Percentiles rank a stretch among this genome's conserved stretches.
These are phyloP conservation scores for Heliconius charithonia DNA, from an alignment of 2,888 invertebrate species.

Conservation along the genomic window DNA sequence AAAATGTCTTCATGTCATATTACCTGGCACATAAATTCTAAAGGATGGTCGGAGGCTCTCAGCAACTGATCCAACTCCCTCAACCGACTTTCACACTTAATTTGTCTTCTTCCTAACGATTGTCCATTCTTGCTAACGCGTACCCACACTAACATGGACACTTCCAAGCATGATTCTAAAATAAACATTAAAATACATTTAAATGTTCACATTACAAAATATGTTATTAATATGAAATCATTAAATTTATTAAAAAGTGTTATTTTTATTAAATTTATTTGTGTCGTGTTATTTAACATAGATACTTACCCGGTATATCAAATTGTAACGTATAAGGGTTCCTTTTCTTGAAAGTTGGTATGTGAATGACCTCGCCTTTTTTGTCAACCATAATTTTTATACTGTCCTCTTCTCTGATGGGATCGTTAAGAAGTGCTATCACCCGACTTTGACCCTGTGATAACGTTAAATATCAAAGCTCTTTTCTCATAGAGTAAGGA, in stretches of 20 bases:
- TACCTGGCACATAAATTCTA: conserved; percentile 95
- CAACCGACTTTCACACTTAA: conserved; percentile 94
- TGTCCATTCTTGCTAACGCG: conserved; percentile 92
- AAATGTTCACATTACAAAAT: not conserved
- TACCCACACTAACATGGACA: conserved; percentile 92
- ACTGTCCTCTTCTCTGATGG: conserved; percentile 89
- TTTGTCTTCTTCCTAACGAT: conserved; percentile 90
- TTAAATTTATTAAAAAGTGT: not conserved
- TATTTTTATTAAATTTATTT: not conserved
- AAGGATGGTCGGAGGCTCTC: conserved; percentile 89
- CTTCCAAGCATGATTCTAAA: conserved; percentile 90
- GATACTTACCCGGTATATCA: conserved; percentile 86
- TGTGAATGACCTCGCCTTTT: conserved; percentile 90
- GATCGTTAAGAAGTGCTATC: conserved; percentile 90
- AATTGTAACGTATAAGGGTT: conserved; percentile 94
- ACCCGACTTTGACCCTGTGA: conserved; percentile 91
- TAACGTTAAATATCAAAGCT: conserved; percentile 47
- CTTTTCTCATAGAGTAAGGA: conserved; percentile 21
- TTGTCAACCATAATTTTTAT: conserved; percentile 91
- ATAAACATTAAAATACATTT: not conserved
- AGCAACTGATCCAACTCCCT: conserved; percentile 92
- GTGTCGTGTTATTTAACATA: not conserved
- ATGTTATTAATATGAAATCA: not conserved
- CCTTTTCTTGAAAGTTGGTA: conserved; percentile 89
- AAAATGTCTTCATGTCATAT: not conserved